Evolutionary conservation across 2,888 invertebrate species (phyloP).

Genomic region (Elaeidobius kamerunicus): DNA sequence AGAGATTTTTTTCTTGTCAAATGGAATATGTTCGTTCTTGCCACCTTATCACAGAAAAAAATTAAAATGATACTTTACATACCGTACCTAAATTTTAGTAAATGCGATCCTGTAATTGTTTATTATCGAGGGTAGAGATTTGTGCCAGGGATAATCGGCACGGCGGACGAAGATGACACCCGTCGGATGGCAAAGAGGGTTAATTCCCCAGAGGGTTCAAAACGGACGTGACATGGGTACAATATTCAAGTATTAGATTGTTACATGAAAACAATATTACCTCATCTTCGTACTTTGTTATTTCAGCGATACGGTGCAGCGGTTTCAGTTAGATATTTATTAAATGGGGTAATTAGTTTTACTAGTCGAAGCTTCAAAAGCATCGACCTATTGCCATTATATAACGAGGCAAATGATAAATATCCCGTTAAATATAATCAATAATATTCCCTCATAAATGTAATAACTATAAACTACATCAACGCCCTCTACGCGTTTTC

Average conservation of each 20-base stretch:
- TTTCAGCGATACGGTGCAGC: slow-evolving; percentile 12
- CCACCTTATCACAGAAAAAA: too few relatives aligned
- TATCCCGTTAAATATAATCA: too few relatives aligned
- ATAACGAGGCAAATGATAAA: too few relatives aligned
- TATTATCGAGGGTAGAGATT: slow-evolving; percentile 18
- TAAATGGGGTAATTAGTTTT: slow-evolving; percentile 21
- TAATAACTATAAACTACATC: too few relatives aligned
- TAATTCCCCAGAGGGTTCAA: slow-evolving; percentile 14
- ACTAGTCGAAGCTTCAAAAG: background rate
- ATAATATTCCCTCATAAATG: too few relatives aligned
- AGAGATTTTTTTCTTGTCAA: slow-evolving; percentile 12
- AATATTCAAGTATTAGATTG: slow-evolving; percentile 45
- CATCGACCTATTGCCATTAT: slow-evolving; percentile 2
- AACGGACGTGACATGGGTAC: slow-evolving; percentile 43
- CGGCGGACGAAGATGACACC: slow-evolving; percentile 18
- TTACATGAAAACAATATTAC: slow-evolving; percentile 45
- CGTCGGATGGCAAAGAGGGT: slow-evolving; percentile 16
- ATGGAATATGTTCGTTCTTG: background rate
- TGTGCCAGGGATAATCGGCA: slow-evolving; percentile 21
- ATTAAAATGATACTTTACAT: too few relatives aligned
- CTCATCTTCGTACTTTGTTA: slow-evolving; percentile 25
- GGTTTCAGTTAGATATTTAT: slow-evolving; percentile 21
- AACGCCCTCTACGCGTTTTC: too few relatives aligned
- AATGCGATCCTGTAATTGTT: background rate
- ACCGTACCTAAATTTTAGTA: too few relatives aligned